phyloP scores from a whole-genome alignment of 1,140 invertebrate genomes.

The Gryon sp. region DNA sequence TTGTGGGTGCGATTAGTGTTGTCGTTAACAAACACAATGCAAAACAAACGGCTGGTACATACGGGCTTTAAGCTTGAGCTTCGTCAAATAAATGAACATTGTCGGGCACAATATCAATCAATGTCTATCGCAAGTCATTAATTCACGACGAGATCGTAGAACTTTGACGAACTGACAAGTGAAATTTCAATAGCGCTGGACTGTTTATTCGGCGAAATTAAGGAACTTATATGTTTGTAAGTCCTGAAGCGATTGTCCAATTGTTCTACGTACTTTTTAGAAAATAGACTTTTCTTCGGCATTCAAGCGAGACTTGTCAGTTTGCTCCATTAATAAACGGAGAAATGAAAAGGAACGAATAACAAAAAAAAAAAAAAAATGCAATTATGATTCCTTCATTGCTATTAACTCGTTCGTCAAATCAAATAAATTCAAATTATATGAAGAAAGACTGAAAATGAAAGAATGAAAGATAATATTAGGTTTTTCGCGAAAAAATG shows the following conservation, averaged over 20 bases:
- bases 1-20: no score
- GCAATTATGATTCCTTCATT: no score
- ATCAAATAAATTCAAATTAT: constrained; percentile 11
- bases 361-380: no score
- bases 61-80: no score
- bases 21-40: no score
- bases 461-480: no score
- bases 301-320: constrained; percentile 20
- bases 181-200: constrained; percentile 38
- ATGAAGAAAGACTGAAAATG: no score
- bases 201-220: constrained; percentile 10
- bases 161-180: constrained; percentile 9
- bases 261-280: no score
- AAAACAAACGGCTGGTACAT: no score
- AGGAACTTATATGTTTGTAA: constrained; percentile 1
- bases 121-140: constrained; percentile 36
- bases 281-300: constrained; percentile 19
- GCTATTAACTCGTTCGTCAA: not conserved
- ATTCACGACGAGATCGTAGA: not conserved
- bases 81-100: no score
- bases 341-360: constrained; percentile 22
- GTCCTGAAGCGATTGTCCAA: constrained; percentile 23
- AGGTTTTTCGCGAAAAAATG: no score
- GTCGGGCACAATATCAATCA: constrained; percentile 18
- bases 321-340: not conserved